Conservation (phyloP, 2,888 invertebrate species). For the Xestia ashworthii region DNA sequence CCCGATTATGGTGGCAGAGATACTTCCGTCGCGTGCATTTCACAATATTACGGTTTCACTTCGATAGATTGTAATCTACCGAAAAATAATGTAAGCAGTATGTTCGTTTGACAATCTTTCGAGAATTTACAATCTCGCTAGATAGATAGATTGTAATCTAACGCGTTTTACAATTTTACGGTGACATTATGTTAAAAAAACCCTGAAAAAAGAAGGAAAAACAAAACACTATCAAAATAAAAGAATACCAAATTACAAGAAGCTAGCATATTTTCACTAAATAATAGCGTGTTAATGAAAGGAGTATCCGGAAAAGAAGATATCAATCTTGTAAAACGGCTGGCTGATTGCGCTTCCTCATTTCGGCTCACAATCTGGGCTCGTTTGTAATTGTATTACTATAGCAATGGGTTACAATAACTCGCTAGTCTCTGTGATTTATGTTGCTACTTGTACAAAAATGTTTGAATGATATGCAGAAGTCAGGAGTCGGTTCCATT, state of each 20-base stretch:
- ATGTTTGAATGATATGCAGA: conserved; percentile 8
- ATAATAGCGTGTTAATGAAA: conserved; percentile 46
- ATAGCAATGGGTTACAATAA: conserved; percentile 43
- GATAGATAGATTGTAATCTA: too few species aligned
- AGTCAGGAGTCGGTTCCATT: neutral
- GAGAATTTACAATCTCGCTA: too few species aligned
- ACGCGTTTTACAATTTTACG: too few species aligned
- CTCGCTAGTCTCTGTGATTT: conserved; percentile 30
- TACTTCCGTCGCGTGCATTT: too few species aligned
- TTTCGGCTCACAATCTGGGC: conserved; percentile 27
- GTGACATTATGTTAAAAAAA: too few species aligned
- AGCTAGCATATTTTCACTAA: neutral
- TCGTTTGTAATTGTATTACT: conserved; percentile 52
- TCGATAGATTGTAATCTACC: too few species aligned
- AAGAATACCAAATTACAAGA: neutral
- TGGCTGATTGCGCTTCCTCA: conserved; percentile 22
- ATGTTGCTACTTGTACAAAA: conserved; percentile 25
- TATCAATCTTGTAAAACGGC: conserved; percentile 49
- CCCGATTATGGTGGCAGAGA: too few species aligned
- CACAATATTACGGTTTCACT: too few species aligned
- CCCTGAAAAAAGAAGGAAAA: neutral
- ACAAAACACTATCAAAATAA: neutral
- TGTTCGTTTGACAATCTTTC: too few species aligned
- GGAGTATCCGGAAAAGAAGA: conserved; percentile 39
- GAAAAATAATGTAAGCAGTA: too few species aligned